Evolutionary conservation across 1,140 invertebrate genomes (phyloP).

Genomic region (Mizuhopecten yessoensis): DNA sequence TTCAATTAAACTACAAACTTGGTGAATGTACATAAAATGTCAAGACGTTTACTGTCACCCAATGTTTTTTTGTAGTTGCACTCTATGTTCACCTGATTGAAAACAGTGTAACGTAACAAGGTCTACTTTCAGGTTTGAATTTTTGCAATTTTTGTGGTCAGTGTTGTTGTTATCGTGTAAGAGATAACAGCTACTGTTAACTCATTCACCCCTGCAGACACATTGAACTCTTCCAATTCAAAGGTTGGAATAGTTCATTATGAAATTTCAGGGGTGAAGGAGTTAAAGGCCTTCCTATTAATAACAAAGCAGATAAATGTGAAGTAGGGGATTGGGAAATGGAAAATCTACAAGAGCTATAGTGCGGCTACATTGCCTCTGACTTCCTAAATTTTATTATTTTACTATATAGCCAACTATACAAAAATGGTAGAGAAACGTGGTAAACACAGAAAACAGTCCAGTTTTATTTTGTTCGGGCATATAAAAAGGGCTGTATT

Average conservation of each 20-base stretch:
- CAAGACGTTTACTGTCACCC: no score
- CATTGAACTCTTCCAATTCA: no score
- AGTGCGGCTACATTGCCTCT: background rate
- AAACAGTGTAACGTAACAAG: no score
- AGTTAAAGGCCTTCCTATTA: no score
- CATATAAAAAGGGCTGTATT: background rate
- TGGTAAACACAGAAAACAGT: background rate
- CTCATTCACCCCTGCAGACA: no score
- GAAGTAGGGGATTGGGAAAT: background rate
- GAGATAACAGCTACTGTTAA: background rate
- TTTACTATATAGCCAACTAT: background rate
- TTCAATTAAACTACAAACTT: no score
- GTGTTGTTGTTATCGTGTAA: conserved; percentile 11
- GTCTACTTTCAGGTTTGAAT: background rate
- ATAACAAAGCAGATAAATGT: background rate
- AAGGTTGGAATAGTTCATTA: no score
- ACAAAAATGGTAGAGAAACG: background rate
- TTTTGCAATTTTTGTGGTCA: conserved; percentile 29
- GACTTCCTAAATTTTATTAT: background rate
- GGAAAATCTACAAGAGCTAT: no score
- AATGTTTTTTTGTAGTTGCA: no score
- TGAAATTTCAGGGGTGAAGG: no score
- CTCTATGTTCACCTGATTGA: no score
- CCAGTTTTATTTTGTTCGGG: background rate
- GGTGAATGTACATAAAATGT: no score